Base-by-base conservation (phyloP, 2,797 vertebrate species). In the Gymnothorax javanicus region DNA sequence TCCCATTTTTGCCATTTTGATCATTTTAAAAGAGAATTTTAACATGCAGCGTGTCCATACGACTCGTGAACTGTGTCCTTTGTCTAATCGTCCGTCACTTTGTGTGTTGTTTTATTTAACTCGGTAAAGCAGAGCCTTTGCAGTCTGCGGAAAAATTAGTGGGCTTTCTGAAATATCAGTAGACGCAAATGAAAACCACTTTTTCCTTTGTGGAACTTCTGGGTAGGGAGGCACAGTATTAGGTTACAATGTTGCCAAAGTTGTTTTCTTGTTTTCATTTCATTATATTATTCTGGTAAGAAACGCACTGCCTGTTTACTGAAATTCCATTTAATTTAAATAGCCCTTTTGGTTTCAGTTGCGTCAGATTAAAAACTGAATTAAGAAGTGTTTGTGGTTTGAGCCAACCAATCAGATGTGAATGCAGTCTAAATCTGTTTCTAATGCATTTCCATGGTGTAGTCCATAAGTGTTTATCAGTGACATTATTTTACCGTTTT, bases 1-100 rank as follows among this genome's bases (percentile, higher is more conserved):
- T 84, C 83, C 58, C 73, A 9, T 84, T 84, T 43, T 52, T 84
- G 59, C 60, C 43, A 84, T 67, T 84, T 67, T 64, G 83, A 54
- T 84, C 54, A 81, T 81, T 56, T 81, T 81, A 56, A 81, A 81
- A 56, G 2, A n/a, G 27, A 23, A 81, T 62, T 84, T 67, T 84
- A 69, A 50, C 33, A 69, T 67, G 23, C 60, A 9, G 33, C 62
- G 7, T 23, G 83, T 84, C 83, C 59, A 43, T 43, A 67, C 25
- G 62, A n/a, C 43, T 23, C 27, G 25, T 50, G 52, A 52, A 84
- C 13, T 17, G 60, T 33, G 54, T 69, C 83, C 12, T 84, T 52
- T 12, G 54, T 84, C 13, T 50, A 54, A 23, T 25, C 11, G 7
- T 84, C 67, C 33, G 52, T 64, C 52, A 8, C n/a, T 81, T 23